A percentile compares a stretch with the other conserved stretches of the same genome.
Evolutionary conservation across 2,888 invertebrate species (phyloP).

Genomic region (Cabera pusaria): DNA sequence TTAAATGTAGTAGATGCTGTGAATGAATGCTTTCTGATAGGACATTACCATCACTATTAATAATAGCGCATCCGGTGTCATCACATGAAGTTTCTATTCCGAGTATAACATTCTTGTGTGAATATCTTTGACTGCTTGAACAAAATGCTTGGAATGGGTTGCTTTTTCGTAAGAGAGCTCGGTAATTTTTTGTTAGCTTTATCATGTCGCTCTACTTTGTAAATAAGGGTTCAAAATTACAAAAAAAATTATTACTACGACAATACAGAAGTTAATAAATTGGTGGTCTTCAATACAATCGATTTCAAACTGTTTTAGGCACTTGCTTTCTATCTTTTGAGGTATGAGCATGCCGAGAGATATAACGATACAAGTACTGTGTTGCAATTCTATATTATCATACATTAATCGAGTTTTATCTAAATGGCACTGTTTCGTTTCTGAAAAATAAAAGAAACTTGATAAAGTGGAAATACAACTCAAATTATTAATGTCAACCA

Average conservation of each 20-base stretch:
- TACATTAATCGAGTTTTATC: too few relatives aligned
- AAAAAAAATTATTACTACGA: neutral
- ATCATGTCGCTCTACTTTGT: slow-evolving; percentile 13
- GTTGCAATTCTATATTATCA: too few relatives aligned
- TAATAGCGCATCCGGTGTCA: slow-evolving; percentile 97
- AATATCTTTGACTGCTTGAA: neutral
- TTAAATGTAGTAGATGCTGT: slow-evolving; percentile 89
- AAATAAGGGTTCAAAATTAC: neutral
- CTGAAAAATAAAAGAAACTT: too few relatives aligned
- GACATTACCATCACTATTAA: slow-evolving; percentile 88
- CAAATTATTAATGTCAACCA: too few relatives aligned
- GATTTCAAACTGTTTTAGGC: neutral
- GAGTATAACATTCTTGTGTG: slow-evolving; percentile 73
- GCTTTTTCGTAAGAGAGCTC: neutral
- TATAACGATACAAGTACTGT: too few relatives aligned
- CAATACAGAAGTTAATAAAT: neutral
- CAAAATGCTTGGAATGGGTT: slow-evolving; percentile 1
- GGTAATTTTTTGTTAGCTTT: slow-evolving; percentile 2
- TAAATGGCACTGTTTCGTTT: too few relatives aligned
- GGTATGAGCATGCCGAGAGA: neutral
- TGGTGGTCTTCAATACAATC: neutral
- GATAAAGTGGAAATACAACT: too few relatives aligned
- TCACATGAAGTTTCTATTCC: slow-evolving; percentile 99
- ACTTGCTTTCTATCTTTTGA: neutral
- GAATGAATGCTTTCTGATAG: slow-evolving; percentile 92